phyloP scores from a whole-genome alignment of 2,113 vertebrate species.

The Psilopogon haemacephalus region DNA sequence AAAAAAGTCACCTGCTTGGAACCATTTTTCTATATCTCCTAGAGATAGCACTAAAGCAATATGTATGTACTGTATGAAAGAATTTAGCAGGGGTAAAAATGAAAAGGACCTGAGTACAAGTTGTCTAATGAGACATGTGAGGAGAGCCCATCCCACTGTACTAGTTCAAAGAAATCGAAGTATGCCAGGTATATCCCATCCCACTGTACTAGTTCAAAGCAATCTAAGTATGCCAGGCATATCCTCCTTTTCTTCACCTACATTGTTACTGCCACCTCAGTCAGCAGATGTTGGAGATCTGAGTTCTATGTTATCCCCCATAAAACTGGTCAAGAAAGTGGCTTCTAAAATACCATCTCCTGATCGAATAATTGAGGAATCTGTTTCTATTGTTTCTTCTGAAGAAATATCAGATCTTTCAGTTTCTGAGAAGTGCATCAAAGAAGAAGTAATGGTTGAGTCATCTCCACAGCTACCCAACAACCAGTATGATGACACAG shows the following conservation, averaged over 20 bases:
- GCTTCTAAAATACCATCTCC: constrained; percentile 84
- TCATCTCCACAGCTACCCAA: constrained; percentile 76
- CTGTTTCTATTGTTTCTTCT: constrained; percentile 68
- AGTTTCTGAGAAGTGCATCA: constrained; percentile 76
- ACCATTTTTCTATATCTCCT: constrained; percentile 97
- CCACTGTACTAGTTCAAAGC: constrained; percentile 86
- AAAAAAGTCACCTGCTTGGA: constrained; percentile 98
- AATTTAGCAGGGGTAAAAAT: constrained; percentile 96
- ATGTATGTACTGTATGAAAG: constrained; percentile 99
- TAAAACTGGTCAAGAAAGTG: constrained; percentile 81
- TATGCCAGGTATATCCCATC: constrained; percentile 82
- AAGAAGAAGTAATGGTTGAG: constrained; percentile 70
- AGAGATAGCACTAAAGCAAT: constrained; percentile 96
- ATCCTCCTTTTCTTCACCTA: constrained; percentile 65
- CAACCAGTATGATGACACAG: constrained; percentile 78
- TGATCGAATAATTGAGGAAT: constrained; percentile 79
- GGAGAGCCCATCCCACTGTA: constrained; percentile 92
- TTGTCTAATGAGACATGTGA: constrained; percentile 95
- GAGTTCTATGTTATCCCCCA: constrained; percentile 77
- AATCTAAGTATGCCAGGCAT: constrained; percentile 73
- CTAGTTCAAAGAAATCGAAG: constrained; percentile 82
- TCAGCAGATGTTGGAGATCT: constrained; percentile 66
- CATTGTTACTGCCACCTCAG: constrained; percentile 72
- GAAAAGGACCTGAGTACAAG: constrained; percentile 98
- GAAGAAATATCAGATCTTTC: constrained; percentile 84